Evolutionary conservation across 2,888 invertebrate species (phyloP).

Genomic region (Epiblema foenella): DNA sequence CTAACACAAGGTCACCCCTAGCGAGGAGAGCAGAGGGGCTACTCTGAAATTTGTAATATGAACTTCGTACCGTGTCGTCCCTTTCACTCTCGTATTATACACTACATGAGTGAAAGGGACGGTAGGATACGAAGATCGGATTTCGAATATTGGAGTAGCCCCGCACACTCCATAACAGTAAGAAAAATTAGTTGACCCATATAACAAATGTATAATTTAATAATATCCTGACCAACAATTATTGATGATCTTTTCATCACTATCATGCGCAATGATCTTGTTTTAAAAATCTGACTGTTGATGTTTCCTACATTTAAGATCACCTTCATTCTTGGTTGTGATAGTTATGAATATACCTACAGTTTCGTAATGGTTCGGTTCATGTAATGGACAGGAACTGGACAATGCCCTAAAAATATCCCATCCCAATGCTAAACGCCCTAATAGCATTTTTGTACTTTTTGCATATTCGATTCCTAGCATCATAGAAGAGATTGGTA

Average conservation of each 20-base stretch:
- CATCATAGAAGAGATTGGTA: conserved; percentile 1
- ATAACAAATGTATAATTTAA: neutral
- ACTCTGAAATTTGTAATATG: too few species aligned
- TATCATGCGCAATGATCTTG: neutral
- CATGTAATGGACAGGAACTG: conserved; percentile 1
- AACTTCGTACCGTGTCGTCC: too few species aligned
- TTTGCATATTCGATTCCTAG: conserved; percentile 12
- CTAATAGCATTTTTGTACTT: neutral
- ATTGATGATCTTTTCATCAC: conserved; percentile 5
- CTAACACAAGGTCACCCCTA: too few species aligned
- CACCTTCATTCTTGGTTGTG: conserved; percentile 9
- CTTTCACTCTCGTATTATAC: too few species aligned
- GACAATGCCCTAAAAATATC: neutral
- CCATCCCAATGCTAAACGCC: conserved; percentile 1
- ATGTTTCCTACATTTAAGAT: conserved; percentile 2
- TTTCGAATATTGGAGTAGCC: too few species aligned
- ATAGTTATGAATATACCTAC: neutral
- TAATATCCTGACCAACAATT: conserved; percentile 5
- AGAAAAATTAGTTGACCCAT: neutral
- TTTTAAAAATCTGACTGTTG: neutral
- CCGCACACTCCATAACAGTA: too few species aligned
- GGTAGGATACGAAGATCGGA: too few species aligned
- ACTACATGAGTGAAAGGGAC: too few species aligned
- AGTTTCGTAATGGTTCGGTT: neutral
- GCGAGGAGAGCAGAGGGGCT: too few species aligned